Evolutionary conservation across 2,113 vertebrate genomes (phyloP).

Genomic region (Dascyllus trimaculatus): DNA sequence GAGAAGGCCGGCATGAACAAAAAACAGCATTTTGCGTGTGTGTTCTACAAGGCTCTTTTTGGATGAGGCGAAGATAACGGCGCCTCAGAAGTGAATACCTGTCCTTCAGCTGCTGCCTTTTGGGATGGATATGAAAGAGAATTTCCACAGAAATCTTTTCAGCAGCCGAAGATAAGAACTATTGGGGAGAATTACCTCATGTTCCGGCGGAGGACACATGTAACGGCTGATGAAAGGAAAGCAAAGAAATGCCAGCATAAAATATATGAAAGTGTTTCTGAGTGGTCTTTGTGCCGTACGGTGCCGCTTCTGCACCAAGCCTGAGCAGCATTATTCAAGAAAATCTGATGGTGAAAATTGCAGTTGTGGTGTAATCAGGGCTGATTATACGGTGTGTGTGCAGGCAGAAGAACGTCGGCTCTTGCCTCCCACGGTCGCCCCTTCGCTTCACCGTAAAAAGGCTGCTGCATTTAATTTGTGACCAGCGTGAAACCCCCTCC

Average conservation of each 20-base stretch:
- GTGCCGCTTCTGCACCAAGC: neutral
- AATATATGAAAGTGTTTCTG: no score
- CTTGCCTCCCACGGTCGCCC: conserved; percentile 11
- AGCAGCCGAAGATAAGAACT: conserved; percentile 21
- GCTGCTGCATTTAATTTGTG: conserved; percentile 25
- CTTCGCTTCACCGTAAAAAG: conserved; percentile 6
- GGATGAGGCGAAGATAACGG: conserved; percentile 4
- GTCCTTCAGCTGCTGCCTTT: conserved; percentile 31
- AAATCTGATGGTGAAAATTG: conserved; percentile 19
- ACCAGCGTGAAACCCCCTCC: conserved; percentile 42
- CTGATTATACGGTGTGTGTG: neutral
- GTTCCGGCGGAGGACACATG: neutral
- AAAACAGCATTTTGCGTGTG: conserved; percentile 1
- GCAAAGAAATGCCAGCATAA: neutral
- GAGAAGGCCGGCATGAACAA: neutral
- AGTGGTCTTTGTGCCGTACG: no score
- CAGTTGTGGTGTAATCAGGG: neutral
- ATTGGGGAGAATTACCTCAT: conserved; percentile 32
- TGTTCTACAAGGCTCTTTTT: neutral
- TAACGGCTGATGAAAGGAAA: neutral
- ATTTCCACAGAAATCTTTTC: conserved; percentile 11
- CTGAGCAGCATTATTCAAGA: conserved; percentile 1
- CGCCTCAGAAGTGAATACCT: conserved; percentile 5
- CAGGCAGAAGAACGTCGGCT: conserved; percentile 16
- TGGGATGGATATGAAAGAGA: conserved; percentile 1